Base-by-base conservation (phyloP, 2,113 vertebrate species). In the Boulengeromyrus knoepffleri region DNA sequence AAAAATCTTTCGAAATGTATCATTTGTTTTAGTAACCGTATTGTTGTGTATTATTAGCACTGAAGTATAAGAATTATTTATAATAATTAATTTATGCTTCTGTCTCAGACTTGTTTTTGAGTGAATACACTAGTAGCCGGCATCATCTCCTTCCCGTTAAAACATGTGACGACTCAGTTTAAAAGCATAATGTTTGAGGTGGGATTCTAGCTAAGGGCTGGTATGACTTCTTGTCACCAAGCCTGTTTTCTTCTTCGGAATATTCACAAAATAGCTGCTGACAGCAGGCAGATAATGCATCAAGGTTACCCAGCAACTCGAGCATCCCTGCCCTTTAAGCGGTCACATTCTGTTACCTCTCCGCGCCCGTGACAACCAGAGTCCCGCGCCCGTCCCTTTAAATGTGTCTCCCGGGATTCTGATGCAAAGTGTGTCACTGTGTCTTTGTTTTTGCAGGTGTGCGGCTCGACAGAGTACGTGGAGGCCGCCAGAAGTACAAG, bases 401-500 rank as follows among this genome's bases (percentile, higher is more conserved):
- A 85, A 62, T 56, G 80, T 62, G 39, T 62, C 31, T 74, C 45
- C 7, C 21, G 62, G 47, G 46, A 70, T 62, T 27, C 9, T 21
- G 6, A n/a, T 85, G 58, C 87, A 19, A 84, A 45, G 47, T 27
- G 15, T 66, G 27, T 19, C 88, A 89, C 83, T 84, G 53, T 62
- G 90, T 62, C 70, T 21, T 80, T 56, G 91, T 89, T 91, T 89
- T 93, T 62, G 3, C 93, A 99, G 98, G 99, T 87, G 99, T 99
- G 70, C 97, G 99, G 92, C 96, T 99, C 91, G 99, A 99, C 96
- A 97, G 99, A 96, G 99, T 99, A 93, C 99, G 99, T 10, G 99
- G 99, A 77, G 99, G 98, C 90, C 97, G 99, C 93, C 99, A 99
- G 96, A 99, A 99, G 95, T 99, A 99, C 95, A 99, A 99, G 94